These are phyloP conservation scores for Callopanchax toddi DNA, from an alignment of 2,113 vertebrate genomes.

Conservation along the genomic window DNA sequence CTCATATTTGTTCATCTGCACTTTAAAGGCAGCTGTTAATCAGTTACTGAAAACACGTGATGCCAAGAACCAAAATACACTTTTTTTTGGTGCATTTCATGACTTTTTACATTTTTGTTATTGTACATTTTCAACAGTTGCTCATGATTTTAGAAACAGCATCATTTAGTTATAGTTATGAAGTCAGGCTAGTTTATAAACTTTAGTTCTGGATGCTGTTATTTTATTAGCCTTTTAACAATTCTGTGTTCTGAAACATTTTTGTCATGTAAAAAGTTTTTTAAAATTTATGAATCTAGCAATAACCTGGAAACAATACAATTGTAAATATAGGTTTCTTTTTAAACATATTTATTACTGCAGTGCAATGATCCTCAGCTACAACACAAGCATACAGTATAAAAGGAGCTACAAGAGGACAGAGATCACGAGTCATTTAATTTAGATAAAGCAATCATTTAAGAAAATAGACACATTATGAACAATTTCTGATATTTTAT, in stretches of 20 bases:
- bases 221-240: too few relatives aligned
- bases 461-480: too few relatives aligned
- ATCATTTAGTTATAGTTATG: not conserved
- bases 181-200: not conserved
- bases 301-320: too few relatives aligned
- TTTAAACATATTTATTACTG: not conserved
- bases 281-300: too few relatives aligned
- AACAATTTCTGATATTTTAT: too few relatives aligned
- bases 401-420: not conserved
- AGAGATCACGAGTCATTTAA: not conserved
- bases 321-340: not conserved
- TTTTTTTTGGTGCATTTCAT: not conserved
- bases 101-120: not conserved
- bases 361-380: not conserved
- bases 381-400: not conserved
- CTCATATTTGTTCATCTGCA: too few relatives aligned
- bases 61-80: not conserved
- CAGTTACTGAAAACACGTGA: not conserved
- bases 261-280: too few relatives aligned
- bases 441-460: not conserved
- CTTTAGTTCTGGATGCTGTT: not conserved
- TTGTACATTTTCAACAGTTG: not conserved
- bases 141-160: not conserved
- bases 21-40: too few relatives aligned
- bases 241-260: too few relatives aligned